phyloP scores from a whole-genome alignment of 1,140 invertebrate species.

The Venturia canescens region DNA sequence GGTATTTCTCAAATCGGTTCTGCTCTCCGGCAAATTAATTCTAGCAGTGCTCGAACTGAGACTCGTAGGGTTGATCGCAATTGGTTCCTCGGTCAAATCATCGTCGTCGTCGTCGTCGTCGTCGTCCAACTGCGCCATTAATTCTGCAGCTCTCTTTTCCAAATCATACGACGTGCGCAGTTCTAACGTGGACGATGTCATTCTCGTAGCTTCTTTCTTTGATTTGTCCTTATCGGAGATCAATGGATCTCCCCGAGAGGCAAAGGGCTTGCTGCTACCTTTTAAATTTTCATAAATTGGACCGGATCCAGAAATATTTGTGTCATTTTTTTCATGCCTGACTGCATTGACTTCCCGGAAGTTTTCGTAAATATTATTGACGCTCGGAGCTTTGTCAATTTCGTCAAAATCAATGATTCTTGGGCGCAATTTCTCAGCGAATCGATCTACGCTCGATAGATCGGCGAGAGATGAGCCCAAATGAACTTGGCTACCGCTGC shows the following conservation, averaged over 20 bases:
- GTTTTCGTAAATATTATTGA: constrained; percentile 67
- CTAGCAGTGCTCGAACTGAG: constrained; percentile 40
- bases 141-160: constrained; percentile 66
- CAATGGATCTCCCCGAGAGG: neutral
- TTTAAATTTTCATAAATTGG: constrained; percentile 66
- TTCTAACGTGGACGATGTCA: constrained; percentile 41
- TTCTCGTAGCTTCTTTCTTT: constrained; percentile 40
- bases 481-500: constrained; percentile 33
- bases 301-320: constrained; percentile 24
- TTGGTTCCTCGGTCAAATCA: constrained; percentile 19
- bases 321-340: neutral
- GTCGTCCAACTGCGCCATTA: constrained; percentile 70
- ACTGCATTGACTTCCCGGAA: constrained; percentile 58
- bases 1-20: constrained; percentile 29
- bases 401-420: constrained; percentile 58
- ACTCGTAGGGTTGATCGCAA: constrained; percentile 38
- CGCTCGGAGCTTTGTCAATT: constrained; percentile 57
- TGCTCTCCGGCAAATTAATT: constrained; percentile 19
- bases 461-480: constrained; percentile 71
- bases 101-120: constrained; percentile 66
- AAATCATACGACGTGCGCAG: constrained; percentile 58
- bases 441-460: constrained; percentile 71
- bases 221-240: constrained; percentile 26
- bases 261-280: constrained; percentile 27
- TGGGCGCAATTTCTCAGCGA: constrained; percentile 57